Evolutionary conservation across 2,888 invertebrate genomes (phyloP).

Genomic region (Halictus ligatus): DNA sequence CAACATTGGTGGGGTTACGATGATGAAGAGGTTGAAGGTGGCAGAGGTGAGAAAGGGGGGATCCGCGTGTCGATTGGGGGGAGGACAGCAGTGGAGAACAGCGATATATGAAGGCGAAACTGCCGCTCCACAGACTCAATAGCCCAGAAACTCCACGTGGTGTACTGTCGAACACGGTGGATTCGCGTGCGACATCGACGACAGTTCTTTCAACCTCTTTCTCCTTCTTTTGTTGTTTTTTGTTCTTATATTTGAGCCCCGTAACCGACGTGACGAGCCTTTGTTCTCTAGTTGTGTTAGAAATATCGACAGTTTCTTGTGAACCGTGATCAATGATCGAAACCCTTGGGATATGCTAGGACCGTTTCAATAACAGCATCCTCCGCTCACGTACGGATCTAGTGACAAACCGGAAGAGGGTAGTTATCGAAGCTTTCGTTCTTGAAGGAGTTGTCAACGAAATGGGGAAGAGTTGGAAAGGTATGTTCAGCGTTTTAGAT

Average conservation of each 20-base stretch:
- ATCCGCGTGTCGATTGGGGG: slow-evolving; percentile 63
- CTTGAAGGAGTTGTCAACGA: slow-evolving; percentile 21
- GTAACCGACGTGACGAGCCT: slow-evolving; percentile 26
- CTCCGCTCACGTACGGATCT: background rate
- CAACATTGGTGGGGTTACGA: slow-evolving; percentile 53
- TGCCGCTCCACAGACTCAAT: slow-evolving; percentile 81
- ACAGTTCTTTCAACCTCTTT: background rate
- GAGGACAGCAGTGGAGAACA: slow-evolving; percentile 72
- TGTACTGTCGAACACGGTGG: slow-evolving; percentile 53
- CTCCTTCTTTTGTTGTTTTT: background rate
- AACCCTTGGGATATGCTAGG: slow-evolving; percentile 28
- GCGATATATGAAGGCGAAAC: slow-evolving; percentile 83
- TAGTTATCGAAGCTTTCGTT: background rate
- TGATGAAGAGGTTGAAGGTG: slow-evolving; percentile 49
- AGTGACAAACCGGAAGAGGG: slow-evolving; percentile 29
- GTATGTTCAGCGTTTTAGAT: slow-evolving; percentile 68
- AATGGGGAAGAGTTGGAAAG: slow-evolving; percentile 81
- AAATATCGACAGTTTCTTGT: slow-evolving; percentile 16
- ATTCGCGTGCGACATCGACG: slow-evolving; percentile 32
- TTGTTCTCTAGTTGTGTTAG: slow-evolving; percentile 25
- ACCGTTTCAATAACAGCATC: slow-evolving; percentile 25
- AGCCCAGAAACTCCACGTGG: slow-evolving; percentile 76
- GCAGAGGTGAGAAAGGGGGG: slow-evolving; percentile 57
- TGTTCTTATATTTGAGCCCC: background rate
- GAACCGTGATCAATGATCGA: slow-evolving; percentile 41